phyloP scores from a whole-genome alignment of 2,888 invertebrate genomes.

The Noctua janthe region DNA sequence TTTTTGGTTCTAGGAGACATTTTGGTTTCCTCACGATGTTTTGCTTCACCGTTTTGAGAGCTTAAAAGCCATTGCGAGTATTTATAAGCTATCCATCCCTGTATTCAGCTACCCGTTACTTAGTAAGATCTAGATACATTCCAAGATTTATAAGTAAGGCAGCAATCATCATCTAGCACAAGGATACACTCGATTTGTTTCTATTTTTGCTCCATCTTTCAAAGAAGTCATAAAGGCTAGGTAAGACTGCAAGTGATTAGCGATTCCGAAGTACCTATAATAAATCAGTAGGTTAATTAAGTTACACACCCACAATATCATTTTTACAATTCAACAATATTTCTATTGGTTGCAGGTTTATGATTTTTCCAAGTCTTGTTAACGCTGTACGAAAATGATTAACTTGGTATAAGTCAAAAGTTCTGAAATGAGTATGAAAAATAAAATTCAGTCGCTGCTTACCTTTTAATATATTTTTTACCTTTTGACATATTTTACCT shows the following conservation, averaged over 20 bases:
- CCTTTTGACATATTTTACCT: too few species aligned
- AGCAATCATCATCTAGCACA: conserved; percentile 22
- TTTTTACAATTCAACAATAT: neutral
- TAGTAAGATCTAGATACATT: conserved; percentile 28
- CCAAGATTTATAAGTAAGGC: conserved; percentile 1
- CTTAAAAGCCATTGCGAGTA: neutral
- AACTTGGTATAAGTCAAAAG: too few species aligned
- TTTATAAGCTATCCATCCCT: neutral
- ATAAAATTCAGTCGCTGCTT: neutral
- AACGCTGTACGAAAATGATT: neutral
- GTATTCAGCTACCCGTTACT: neutral
- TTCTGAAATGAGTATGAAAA: too few species aligned
- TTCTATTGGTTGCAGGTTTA: neutral
- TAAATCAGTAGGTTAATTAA: neutral
- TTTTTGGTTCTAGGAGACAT: neutral
- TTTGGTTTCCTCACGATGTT: neutral
- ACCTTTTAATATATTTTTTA: too few species aligned
- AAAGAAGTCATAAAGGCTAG: conserved; percentile 8
- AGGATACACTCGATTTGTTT: conserved; percentile 28
- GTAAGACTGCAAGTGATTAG: conserved; percentile 19
- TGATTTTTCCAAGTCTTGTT: neutral
- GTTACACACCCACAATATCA: neutral
- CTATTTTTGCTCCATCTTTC: conserved; percentile 26
- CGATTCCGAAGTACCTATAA: neutral
- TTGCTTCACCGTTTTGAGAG: neutral